Evolutionary conservation across 2,888 invertebrate species (phyloP).

Genomic region (Ennomos quercinarius): DNA sequence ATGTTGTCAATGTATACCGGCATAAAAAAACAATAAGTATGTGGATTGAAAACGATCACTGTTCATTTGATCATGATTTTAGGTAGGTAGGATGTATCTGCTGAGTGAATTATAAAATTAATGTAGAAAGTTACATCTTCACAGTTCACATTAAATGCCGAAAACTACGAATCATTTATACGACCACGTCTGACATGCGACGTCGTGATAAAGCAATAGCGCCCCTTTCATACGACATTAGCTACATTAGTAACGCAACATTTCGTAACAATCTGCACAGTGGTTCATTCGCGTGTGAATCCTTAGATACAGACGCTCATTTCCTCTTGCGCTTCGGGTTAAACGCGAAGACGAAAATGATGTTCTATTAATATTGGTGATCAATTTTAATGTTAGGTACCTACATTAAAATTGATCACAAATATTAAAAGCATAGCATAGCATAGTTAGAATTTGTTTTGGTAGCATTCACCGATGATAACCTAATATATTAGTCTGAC

Average conservation of each 20-base stretch:
- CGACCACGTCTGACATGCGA: conserved; percentile 59
- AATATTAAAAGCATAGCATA: too few relatives aligned
- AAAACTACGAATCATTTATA: conserved; percentile 58
- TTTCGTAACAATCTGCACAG: conserved; percentile 82
- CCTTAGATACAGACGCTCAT: conserved; percentile 84
- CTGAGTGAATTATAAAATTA: conserved; percentile 9
- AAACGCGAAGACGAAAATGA: conserved; percentile 44
- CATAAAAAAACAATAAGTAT: too few relatives aligned
- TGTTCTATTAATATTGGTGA: conserved; percentile 55
- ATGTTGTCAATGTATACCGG: too few relatives aligned
- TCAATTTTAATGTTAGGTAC: conserved; percentile 7
- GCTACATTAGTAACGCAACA: conserved; percentile 83
- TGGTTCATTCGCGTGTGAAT: conserved; percentile 81
- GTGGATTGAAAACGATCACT: too few relatives aligned
- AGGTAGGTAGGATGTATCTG: not conserved
- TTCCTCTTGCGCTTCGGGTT: conserved; percentile 68
- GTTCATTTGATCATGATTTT: too few relatives aligned
- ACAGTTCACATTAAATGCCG: conserved; percentile 35
- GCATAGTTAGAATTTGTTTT: conserved; percentile 9
- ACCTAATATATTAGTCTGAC: too few relatives aligned
- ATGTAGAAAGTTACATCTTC: conserved; percentile 19
- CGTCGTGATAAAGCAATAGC: conserved; percentile 77
- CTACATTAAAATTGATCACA: too few relatives aligned
- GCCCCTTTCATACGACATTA: conserved; percentile 84
- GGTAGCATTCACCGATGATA: too few relatives aligned